Conservation (phyloP, 2,888 invertebrate species). For the Heterodera filipjevi region DNA sequence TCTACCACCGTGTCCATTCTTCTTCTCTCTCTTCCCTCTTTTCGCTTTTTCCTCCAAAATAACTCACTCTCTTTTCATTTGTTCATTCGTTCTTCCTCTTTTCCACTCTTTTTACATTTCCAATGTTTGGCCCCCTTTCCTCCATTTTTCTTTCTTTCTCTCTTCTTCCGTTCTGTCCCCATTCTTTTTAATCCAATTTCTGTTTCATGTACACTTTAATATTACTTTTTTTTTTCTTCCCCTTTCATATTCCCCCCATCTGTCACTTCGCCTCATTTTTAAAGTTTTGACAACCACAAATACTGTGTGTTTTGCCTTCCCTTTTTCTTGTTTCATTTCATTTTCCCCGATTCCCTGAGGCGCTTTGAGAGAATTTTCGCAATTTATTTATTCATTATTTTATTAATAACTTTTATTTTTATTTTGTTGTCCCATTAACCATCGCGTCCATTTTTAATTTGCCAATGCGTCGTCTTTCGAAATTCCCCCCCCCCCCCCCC, state of each 20-base stretch:
- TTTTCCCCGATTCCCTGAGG: too few species aligned
- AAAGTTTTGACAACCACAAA: not conserved
- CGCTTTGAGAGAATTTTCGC: too few species aligned
- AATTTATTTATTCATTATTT: too few species aligned
- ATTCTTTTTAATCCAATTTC: constrained; percentile 2
- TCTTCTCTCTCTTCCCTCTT: not conserved
- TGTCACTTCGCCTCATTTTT: not conserved
- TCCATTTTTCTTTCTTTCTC: not conserved
- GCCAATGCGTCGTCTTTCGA: not conserved
- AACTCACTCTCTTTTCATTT: not conserved
- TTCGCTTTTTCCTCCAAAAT: not conserved
- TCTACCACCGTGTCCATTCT: not conserved
- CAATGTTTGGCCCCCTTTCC: not conserved
- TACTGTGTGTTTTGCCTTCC: not conserved
- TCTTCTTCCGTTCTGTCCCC: not conserved
- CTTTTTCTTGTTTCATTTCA: not conserved
- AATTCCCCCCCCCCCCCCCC: not conserved
- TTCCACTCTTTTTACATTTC: not conserved
- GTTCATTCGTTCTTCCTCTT: not conserved
- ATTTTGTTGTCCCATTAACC: too few species aligned
- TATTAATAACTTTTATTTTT: too few species aligned
- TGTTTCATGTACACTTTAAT: too few species aligned
- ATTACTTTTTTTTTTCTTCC: not conserved
- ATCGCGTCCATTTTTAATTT: too few species aligned
- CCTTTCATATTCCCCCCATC: not conserved